Evolutionary conservation across 2,113 vertebrate species (phyloP), one percentile per base, ranked within the genome.

Genomic region (Ptyas mucosa): DNA sequence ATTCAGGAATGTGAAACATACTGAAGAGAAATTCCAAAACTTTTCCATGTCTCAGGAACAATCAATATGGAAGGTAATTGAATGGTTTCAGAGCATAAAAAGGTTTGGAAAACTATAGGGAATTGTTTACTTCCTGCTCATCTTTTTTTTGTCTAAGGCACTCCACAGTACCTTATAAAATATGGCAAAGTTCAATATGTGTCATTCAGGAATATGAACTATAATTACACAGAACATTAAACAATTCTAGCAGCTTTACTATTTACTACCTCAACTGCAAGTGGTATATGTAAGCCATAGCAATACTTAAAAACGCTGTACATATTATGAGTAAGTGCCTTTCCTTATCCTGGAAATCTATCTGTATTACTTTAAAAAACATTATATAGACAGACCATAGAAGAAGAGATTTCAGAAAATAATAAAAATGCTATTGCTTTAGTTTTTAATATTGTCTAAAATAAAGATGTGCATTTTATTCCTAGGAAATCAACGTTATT

Each of bases 61-160:
- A 91, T 46, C 90, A 75, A 26, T 34, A 55, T 34, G 88, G 92
- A n/a, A 92, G 24, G 64, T 94, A 24, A 34, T 8, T 49, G 91
- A 92, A 91, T 89, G 90, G 90, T 75, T 91, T 92, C 53, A 46
- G 91, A 93, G 81, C 89, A 26, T 43, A 53, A 29, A 86, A 85
- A 90, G 57, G 51, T 58, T 88, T 29, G 49, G 93, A 92, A 87
- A 58, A 18, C 21, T 55, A 92, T 58, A 51, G 18, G 43, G 93
- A 93, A 87, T 8, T 91, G 61, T 91, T 0, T 24, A 53, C 57
- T 86, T 91, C 46, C 24, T 95, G 46, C 39, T 93, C 20, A 92
- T 46, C 34, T 24, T 87, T 24, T 87, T 90, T 91, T 46, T 90
- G 91, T 89, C 93, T 91, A 93, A 94, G 43, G 46, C 89, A 91